Percentiles rank a stretch among this genome's conserved stretches.
These are phyloP conservation scores for Synergus itoensis DNA, from an alignment of 2,888 invertebrate genomes.

Conservation along the genomic window DNA sequence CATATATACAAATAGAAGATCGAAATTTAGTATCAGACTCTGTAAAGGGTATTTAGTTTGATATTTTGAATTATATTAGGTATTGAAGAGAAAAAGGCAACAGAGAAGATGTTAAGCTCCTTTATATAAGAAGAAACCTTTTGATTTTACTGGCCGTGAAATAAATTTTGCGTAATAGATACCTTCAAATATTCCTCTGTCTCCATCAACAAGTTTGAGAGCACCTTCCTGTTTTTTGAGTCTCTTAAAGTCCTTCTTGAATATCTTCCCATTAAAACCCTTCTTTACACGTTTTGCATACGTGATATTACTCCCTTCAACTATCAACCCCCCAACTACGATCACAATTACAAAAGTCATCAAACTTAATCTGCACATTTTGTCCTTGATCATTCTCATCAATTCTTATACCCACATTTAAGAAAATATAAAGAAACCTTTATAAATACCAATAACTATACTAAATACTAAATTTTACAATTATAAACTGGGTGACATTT, in stretches of 20 bases:
- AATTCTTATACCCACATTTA: neutral
- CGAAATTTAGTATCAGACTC: too few species aligned
- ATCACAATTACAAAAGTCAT: slow-evolving; percentile 11
- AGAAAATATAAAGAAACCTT: too few species aligned
- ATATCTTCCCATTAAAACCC: slow-evolving; percentile 83
- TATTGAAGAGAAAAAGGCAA: too few species aligned
- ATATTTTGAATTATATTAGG: too few species aligned
- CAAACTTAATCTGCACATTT: slow-evolving; percentile 39
- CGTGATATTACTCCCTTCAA: slow-evolving; percentile 33
- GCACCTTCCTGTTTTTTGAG: slow-evolving; percentile 87
- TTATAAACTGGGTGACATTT: neutral
- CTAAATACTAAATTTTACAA: neutral
- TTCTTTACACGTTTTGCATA: slow-evolving; percentile 67
- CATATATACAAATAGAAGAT: too few species aligned
- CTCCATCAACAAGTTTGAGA: slow-evolving; percentile 83
- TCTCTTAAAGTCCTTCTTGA: slow-evolving; percentile 85
- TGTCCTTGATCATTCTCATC: neutral
- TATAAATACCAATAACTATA: neutral
- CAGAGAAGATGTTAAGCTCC: too few species aligned
- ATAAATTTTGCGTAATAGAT: slow-evolving; percentile 53
- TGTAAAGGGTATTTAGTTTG: too few species aligned
- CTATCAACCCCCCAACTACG: slow-evolving; percentile 35
- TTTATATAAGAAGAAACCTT: too few species aligned
- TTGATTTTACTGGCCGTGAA: too few species aligned
- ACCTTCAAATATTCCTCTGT: slow-evolving; percentile 86